These are phyloP conservation scores for Maniola jurtina DNA, from an alignment of 1,140 invertebrate genomes.

Conservation along the genomic window DNA sequence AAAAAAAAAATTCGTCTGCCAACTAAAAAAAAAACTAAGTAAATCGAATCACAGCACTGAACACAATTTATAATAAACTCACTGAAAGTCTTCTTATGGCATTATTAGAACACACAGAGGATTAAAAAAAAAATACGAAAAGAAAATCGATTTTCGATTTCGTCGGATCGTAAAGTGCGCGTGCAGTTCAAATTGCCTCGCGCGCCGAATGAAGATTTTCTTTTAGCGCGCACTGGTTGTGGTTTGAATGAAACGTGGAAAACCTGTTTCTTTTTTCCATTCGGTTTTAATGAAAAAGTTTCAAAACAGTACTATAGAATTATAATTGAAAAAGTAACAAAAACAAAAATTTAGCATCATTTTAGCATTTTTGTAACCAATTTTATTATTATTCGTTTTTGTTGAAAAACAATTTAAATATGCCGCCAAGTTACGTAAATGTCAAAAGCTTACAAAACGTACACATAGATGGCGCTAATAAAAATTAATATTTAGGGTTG, in stretches of 20 bases:
- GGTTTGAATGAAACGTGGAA: slow-evolving; percentile 45
- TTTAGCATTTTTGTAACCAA: too few species aligned
- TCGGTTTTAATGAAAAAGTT: neutral
- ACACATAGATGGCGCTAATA: too few species aligned
- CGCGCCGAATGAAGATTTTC: slow-evolving; percentile 54
- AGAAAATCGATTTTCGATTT: slow-evolving; percentile 35
- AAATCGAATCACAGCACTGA: slow-evolving; percentile 39
- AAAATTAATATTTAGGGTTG: too few species aligned
- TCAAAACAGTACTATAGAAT: neutral
- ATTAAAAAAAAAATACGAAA: slow-evolving; percentile 33
- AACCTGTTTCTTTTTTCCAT: slow-evolving; percentile 31
- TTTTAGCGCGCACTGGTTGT: slow-evolving; percentile 42
- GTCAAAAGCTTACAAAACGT: too few species aligned
- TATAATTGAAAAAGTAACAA: too few species aligned
- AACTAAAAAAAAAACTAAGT: slow-evolving; percentile 15
- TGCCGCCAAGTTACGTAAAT: too few species aligned
- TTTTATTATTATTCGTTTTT: too few species aligned
- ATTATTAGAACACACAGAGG: slow-evolving; percentile 43
- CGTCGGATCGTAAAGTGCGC: slow-evolving; percentile 47
- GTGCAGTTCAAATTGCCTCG: slow-evolving; percentile 53
- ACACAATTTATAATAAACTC: slow-evolving; percentile 34
- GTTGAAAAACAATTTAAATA: too few species aligned
- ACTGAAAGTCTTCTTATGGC: slow-evolving; percentile 33
- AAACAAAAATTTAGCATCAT: too few species aligned
- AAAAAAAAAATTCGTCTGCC: slow-evolving; percentile 25